Base-by-base conservation (phyloP, 92 coral and sea anemone genomes). In the Bergia sp. region DNA sequence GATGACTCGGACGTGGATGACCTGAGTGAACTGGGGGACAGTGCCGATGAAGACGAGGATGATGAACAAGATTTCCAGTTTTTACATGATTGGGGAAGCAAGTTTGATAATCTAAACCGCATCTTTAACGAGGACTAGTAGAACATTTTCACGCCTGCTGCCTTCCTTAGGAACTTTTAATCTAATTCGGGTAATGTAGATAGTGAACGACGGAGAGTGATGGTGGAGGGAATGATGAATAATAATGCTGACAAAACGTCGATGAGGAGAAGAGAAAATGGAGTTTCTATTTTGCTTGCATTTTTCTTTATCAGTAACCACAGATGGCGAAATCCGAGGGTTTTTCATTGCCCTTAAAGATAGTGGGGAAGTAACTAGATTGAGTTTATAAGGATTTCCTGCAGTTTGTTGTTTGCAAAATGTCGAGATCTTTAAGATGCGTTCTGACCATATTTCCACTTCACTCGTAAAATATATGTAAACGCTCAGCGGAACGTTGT, bases 1-100 rank as follows among this genome's bases (percentile, higher is more conserved):
- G 99, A 97, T 55, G 99, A 96, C 80, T 91, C 94, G 3, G 99
- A 96, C n/a, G 96, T 92, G 65, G 99, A 94, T 77, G 98, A 97
- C 80, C 90, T 97, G 37, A 97, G 99, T 64, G 99, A 97, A 85
- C 80, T 97, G 7, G 99, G 96, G 67, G 98, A 94, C 76, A 94
- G 97, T 80, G 99, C 92, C 39, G 95, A 93, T 77, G 99, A 96
- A 66, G 96, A 91, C n/a, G 96, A 92, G 10, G 98, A 94, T 3
- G 98, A 91, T 72, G 96, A 95, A 85, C 98, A 94, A 77, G 98
- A 96, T 61, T 97, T 93, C 91, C 95, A 94, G 40, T 97, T 97
- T 94, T 92, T 97, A 47, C 91, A 94, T 18, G 95, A 94, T 72
- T 95, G 97, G 99, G 99, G 99, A 75, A 89, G 89, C 79, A 97